Percentiles rank a stretch among this genome's conserved stretches.
Evolutionary conservation across 2,888 invertebrate species (phyloP).

Genomic region (Lypha dubia): DNA sequence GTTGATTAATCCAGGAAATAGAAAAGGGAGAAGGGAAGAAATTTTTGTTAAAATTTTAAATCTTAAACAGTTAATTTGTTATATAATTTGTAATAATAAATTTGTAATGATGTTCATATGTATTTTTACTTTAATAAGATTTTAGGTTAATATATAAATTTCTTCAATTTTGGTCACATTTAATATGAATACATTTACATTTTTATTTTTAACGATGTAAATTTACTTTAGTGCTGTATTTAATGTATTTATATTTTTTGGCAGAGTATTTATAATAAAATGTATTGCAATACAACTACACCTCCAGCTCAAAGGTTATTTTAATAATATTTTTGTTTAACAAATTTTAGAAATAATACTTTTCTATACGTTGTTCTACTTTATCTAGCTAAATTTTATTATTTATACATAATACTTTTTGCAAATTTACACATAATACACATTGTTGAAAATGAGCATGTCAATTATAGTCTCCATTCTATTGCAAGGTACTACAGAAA

Average conservation of each 20-base stretch:
- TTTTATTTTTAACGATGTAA: not conserved
- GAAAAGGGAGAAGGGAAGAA: conserved; percentile 17
- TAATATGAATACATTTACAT: conserved; percentile 20
- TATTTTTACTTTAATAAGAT: conserved; percentile 20
- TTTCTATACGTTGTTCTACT: not conserved
- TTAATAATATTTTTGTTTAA: not conserved
- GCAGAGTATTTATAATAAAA: not conserved
- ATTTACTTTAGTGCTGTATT: conserved; percentile 39
- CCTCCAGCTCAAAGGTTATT: not conserved
- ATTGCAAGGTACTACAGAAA: conserved; percentile 9
- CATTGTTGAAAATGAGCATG: conserved; percentile 19
- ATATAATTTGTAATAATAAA: conserved; percentile 56
- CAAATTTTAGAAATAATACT: not conserved
- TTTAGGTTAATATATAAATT: conserved; percentile 41
- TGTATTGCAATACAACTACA: not conserved
- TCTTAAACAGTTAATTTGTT: conserved; percentile 52
- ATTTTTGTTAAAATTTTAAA: conserved; percentile 49
- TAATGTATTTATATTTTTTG: conserved; percentile 3
- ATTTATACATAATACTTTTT: not conserved
- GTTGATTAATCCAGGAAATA: conserved; percentile 11
- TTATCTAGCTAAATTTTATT: not conserved
- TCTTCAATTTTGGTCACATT: conserved; percentile 31
- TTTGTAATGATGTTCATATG: conserved; percentile 14
- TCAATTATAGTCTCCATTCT: conserved; percentile 46
- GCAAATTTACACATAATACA: not conserved